Evolutionary conservation across 2,888 invertebrate species (phyloP), one percentile per base, ranked within the genome.

Genomic region (Kuschelorhynchus macadamiae): DNA sequence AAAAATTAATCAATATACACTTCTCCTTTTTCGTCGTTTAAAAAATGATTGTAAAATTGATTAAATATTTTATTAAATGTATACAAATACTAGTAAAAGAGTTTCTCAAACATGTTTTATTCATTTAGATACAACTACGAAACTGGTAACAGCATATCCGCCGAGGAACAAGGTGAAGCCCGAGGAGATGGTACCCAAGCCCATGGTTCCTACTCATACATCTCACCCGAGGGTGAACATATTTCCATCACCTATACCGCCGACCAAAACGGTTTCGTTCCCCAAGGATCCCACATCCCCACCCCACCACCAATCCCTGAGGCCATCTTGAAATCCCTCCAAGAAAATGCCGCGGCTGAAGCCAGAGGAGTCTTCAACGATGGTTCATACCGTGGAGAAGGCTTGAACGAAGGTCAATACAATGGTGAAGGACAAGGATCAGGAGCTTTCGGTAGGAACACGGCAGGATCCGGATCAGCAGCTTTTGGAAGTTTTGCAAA

Each of bases 241-340:
- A 70, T 77, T 25, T 69, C 74, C 11, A 67, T 77, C 41, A 57
- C 71, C 0, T 88, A 88, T 76, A 85, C 84, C 0, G 88, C 88
- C 67, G 88, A 88, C 68, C 87, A 88, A 77, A 82, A 87, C 53
- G 88, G 88, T 8, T 88, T 86, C 82, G 82, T 83, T 20, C 83
- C 88, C 0, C 81, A 85, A 67, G 88, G 88, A 0, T 85, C 83
- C 0, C 88, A 88, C 69, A 79, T 88, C 21, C 88, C 88, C 11
- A 88, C 88, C 0, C 85, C 88, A 0, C 88, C 88, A 0, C 88
- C 88, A 32, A 87, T 88, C 71, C 88, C 88, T 0, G 87, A 86
- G 68, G 87, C 85, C 16, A 88, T 88, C 74, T 82, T 86, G 49
- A 83, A 85, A 62, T 72, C 77, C 11, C 66, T 79, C 30, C 75